Evolutionary conservation across 2,113 vertebrate species (phyloP).

Genomic region (Scortum barcoo): DNA sequence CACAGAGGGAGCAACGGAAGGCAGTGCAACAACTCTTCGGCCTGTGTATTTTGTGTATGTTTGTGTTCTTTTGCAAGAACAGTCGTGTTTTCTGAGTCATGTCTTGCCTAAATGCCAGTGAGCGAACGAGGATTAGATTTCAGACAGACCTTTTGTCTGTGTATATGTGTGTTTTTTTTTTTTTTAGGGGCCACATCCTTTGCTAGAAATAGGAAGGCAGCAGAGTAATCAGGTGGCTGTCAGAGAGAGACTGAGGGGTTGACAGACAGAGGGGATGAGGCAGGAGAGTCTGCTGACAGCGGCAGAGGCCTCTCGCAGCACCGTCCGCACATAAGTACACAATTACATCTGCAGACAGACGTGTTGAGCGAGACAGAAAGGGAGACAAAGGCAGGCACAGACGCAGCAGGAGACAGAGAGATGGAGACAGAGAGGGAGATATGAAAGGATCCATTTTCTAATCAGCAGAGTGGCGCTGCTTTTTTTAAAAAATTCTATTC

Average conservation of each 20-base stretch:
- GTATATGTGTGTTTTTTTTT: not conserved
- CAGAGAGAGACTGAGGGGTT: slow-evolving; percentile 37
- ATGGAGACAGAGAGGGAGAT: slow-evolving; percentile 6
- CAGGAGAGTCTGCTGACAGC: slow-evolving; percentile 44
- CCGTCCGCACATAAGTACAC: slow-evolving; percentile 21
- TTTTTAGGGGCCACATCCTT: slow-evolving; percentile 30
- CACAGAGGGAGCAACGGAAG: not conserved
- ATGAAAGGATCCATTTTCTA: slow-evolving; percentile 33
- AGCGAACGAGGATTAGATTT: not conserved
- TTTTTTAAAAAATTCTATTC: slow-evolving; percentile 18
- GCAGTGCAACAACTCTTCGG: slow-evolving; percentile 18
- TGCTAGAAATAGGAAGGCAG: slow-evolving; percentile 50
- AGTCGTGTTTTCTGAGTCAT: not conserved
- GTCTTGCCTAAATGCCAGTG: not conserved
- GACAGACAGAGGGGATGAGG: slow-evolving; percentile 54
- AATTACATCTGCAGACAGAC: slow-evolving; percentile 61
- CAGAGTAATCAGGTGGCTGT: slow-evolving; percentile 59
- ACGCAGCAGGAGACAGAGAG: slow-evolving; percentile 11
- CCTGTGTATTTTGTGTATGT: not conserved
- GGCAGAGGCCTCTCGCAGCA: slow-evolving; percentile 23
- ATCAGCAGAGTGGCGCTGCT: slow-evolving; percentile 34
- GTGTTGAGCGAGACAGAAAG: not conserved
- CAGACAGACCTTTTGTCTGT: slow-evolving; percentile 8
- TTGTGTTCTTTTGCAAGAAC: not conserved
- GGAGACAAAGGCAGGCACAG: slow-evolving; percentile 39